These are phyloP conservation scores for Cephus rjabovi DNA, from an alignment of 2,888 invertebrate genomes.

Conservation along the genomic window DNA sequence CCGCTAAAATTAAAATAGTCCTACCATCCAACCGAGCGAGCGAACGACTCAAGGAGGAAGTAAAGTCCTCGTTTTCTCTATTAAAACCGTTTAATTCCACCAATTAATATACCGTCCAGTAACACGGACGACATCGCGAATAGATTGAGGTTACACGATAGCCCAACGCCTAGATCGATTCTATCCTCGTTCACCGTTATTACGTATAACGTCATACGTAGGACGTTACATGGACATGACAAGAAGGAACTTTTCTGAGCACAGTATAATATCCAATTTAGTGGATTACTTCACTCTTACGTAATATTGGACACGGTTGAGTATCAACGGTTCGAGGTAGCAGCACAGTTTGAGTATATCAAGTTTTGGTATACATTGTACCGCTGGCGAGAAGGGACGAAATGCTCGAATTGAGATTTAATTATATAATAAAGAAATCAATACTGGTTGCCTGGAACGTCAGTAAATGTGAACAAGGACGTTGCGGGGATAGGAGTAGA, in stretches of 20 bases:
- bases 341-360: neutral
- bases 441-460: neutral
- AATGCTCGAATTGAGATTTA: neutral
- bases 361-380: neutral
- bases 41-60: neutral
- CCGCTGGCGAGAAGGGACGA: neutral
- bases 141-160: constrained; percentile 29
- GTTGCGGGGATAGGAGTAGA: neutral
- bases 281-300: neutral
- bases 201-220: neutral
- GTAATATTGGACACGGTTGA: neutral
- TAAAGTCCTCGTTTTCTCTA: constrained; percentile 19
- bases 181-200: constrained; percentile 32
- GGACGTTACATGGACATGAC: neutral
- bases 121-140: constrained; percentile 41
- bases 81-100: constrained; percentile 53
- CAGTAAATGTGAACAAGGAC: neutral
- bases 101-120: constrained; percentile 53
- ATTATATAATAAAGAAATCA: neutral
- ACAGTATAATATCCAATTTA: neutral
- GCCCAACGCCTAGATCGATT: constrained; percentile 47
- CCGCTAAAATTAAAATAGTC: neutral
- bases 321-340: neutral
- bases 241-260: neutral
- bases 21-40: neutral